Conservation (phyloP, 2,888 invertebrate species). For the Bimastos eiseni region DNA sequence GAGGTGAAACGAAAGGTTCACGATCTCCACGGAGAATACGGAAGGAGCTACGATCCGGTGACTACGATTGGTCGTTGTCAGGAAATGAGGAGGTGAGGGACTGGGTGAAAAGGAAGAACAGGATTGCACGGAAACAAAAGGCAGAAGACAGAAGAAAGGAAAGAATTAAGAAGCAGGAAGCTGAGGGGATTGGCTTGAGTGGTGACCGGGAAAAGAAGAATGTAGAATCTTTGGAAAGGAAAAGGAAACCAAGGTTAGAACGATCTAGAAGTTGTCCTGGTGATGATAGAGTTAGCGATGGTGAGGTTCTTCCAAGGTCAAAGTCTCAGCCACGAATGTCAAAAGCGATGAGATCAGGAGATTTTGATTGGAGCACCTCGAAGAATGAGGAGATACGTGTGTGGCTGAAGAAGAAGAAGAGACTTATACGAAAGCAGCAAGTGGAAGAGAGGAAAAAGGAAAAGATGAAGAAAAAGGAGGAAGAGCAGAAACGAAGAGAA, state of each 20-base stretch:
- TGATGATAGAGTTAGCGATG: background rate
- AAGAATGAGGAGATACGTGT: background rate
- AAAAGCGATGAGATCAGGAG: background rate
- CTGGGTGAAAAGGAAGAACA: background rate
- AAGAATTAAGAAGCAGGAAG: constrained; percentile 5
- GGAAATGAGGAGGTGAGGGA: background rate
- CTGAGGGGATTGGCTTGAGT: background rate
- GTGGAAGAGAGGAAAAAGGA: constrained; percentile 14
- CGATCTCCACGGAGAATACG: background rate
- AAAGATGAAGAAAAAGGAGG: constrained; percentile 7
- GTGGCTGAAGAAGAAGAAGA: background rate
- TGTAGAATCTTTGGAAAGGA: background rate
- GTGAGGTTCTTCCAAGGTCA: background rate
- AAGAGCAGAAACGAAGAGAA: background rate
- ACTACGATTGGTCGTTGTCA: background rate
- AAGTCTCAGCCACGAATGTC: background rate
- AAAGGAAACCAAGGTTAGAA: background rate
- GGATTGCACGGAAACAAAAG: background rate
- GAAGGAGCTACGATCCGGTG: background rate
- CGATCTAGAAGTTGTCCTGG: constrained; percentile 9
- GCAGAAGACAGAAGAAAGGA: constrained; percentile 6
- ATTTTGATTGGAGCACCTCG: constrained; percentile 15
- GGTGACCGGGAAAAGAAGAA: background rate
- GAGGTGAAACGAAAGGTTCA: background rate
- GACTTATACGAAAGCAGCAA: background rate